phyloP scores from a whole-genome alignment of 2,888 invertebrate genomes.

The Plemyria rubiginata region DNA sequence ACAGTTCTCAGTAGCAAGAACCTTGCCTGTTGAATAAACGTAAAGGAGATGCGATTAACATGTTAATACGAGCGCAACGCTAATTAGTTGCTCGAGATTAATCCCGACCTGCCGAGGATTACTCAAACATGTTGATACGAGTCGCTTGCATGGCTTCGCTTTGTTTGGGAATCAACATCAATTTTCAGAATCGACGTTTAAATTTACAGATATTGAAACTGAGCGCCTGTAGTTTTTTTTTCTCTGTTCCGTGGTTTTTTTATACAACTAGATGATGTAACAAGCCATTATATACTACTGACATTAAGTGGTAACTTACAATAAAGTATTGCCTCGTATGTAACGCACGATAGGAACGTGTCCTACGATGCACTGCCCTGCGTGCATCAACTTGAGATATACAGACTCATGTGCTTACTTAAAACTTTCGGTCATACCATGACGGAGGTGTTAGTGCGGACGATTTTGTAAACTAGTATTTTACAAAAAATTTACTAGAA shows the following conservation, averaged over 20 bases:
- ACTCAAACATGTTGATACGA: slow-evolving; percentile 34
- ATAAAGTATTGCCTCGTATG: too few relatives aligned
- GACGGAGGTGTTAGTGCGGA: too few relatives aligned
- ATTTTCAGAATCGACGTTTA: background rate
- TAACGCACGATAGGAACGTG: too few relatives aligned
- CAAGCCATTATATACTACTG: too few relatives aligned
- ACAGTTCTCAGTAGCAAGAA: slow-evolving; percentile 10
- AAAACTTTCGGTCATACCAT: too few relatives aligned
- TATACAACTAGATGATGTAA: too few relatives aligned
- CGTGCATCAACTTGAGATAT: too few relatives aligned
- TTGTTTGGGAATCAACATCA: slow-evolving; percentile 18
- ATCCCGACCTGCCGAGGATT: slow-evolving; percentile 43
- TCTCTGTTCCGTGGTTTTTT: too few relatives aligned
- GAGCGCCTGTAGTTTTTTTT: too few relatives aligned
- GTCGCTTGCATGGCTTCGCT: slow-evolving; percentile 23
- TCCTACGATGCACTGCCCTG: too few relatives aligned
- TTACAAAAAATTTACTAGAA: background rate
- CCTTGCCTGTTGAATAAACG: slow-evolving; percentile 44
- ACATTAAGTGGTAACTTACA: too few relatives aligned
- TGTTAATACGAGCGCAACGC: slow-evolving; percentile 66
- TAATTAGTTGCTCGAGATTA: slow-evolving; percentile 67
- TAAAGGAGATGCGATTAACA: slow-evolving; percentile 58
- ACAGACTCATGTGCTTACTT: too few relatives aligned
- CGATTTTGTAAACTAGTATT: background rate
- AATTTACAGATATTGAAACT: background rate